Base-by-base conservation (phyloP, 2,888 invertebrate genomes). In the Dynastes hyllus region DNA sequence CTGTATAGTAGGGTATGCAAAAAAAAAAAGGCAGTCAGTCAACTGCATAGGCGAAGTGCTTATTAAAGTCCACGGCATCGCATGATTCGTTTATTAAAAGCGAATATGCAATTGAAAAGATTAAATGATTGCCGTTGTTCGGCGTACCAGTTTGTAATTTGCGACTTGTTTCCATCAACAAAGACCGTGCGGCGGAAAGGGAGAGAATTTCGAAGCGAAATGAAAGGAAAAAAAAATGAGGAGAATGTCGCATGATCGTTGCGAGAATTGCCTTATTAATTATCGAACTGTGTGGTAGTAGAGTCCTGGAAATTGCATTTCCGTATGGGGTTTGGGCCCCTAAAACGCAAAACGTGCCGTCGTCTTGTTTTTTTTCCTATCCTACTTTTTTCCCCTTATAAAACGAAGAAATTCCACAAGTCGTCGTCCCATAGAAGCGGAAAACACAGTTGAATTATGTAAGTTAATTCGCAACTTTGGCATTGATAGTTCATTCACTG, bases 401-500 rank as follows among this genome's bases (percentile, higher is more conserved):
- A 11, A 45, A 29, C 16, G 22, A 22, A 8, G 63, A 32, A 32
- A 63, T 63, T 27, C 63, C 32, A 63, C 63, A 32, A 63, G 63
- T 32, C 63, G 32, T 32, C 63, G 63, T 63, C 11, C 32, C 29
- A 11, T 32, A 29, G 13, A 58, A 22, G 55, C 16, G 22, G 6
- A 29, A 69, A 51, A 29, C 69, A 27, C 13, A 69, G 50, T 51
- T 69, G 69, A 69, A 51, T 69, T 69, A 69, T 69, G 53, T 69
- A 69, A 69, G 69, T 51, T 58, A 51, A 69, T 29, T 51, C 69
- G 51, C 69, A 69, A 51, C 51, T 69, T 50, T 69, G 69, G 69
- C 69, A 69, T 69, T 69, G 69, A 69, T 51, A 69, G 69, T 69
- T 69, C 69, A 69, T 69, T 69, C 69, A 69, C 69, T 69, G 69